A percentile compares a stretch with the other conserved stretches of the same genome.
phyloP scores from a whole-genome alignment of 2,113 vertebrate genomes.

The Nothocercus nigrocapillus region DNA sequence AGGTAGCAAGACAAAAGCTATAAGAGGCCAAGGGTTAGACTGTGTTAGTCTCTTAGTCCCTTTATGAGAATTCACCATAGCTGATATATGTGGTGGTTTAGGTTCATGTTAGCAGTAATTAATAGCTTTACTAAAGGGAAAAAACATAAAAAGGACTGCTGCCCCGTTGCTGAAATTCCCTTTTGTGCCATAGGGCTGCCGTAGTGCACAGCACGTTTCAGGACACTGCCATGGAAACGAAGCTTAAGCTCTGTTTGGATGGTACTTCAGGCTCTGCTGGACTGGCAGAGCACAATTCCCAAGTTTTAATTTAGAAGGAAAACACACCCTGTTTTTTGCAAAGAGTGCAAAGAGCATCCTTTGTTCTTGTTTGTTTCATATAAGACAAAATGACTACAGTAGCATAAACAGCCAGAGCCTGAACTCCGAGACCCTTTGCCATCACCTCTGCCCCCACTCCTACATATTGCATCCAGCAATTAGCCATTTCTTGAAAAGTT shows the following conservation, averaged over 20 bases:
- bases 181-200: background rate
- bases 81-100: background rate
- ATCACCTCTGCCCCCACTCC: background rate
- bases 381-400: background rate
- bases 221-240: background rate
- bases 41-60: background rate
- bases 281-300: background rate
- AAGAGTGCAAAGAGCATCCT: background rate
- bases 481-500: background rate
- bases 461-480: background rate
- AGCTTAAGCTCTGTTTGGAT: background rate
- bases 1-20: background rate
- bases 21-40: background rate
- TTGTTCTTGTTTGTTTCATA: background rate
- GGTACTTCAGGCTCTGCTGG: background rate
- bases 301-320: background rate
- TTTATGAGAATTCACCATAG: background rate
- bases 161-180: background rate
- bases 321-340: background rate
- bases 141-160: background rate
- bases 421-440: background rate
- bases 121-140: background rate
- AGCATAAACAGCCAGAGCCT: background rate
- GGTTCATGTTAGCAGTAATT: background rate
- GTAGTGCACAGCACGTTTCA: accelerated